Evolutionary conservation across 2,113 vertebrate genomes (phyloP), one percentile per base, ranked within the genome.

Genomic region (Ictidomys tridecemlineatus): DNA sequence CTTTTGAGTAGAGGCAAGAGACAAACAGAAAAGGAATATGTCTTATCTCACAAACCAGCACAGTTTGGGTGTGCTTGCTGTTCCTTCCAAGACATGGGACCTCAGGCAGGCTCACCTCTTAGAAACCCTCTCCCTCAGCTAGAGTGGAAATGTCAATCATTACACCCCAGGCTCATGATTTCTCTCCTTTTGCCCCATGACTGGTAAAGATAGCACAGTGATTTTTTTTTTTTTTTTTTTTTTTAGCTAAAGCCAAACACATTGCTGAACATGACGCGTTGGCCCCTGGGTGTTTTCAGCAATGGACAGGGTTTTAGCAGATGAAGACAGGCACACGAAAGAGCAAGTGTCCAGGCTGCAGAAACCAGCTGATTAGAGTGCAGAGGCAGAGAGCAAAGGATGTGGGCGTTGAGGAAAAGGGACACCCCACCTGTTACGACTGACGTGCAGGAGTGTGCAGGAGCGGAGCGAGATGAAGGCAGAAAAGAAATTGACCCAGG

Each of bases 61-160:
- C n/a, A 70, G 34, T 63, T 56, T 82, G 32, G 32, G 4, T 28
- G 2, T 20, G 39, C n/a, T 42, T 20, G 39, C 22, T 53, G 30
- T 42, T 53, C 63, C 3, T 20, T 51, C 63, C 6, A 39, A 28
- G 4, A 58, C 20, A 0, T 42, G 42, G 63, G 73, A 70, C 30
- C 51, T 14, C 39, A 85, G 32, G 48, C 28, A 32, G 86, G 39
- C 77, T 91, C 39, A 72, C 51, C 8, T 30, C 18, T 53, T 18
- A 72, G 20, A 22, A 17, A 1, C 7, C 69, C 30, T 79, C n/a
- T 88, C 37, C 74, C 24, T 88, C 53, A n/a, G 34, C 28, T 79
- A 26, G 80, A 89, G 61, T 76, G 39, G n/a, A 77, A 85, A 93
- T 45, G 39, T 56, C 85, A 89, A 82, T 63, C 65, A 89, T 73